A percentile compares a stretch with the other conserved stretches of the same genome.
Evolutionary conservation across 2,888 invertebrate species (phyloP).

Genomic region (Ormyrus nitidulus): DNA sequence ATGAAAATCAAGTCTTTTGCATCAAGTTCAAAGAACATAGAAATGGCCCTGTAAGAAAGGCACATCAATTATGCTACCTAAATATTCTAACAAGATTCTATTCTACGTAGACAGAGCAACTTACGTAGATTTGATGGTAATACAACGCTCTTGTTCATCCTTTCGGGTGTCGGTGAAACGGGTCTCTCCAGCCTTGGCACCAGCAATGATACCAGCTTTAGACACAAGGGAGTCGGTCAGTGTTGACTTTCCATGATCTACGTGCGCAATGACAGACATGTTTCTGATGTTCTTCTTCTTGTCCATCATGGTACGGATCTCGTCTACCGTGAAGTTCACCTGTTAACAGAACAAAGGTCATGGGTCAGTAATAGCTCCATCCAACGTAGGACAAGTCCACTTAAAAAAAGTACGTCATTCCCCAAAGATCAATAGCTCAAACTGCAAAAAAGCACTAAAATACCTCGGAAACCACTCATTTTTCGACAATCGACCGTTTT

Average conservation of each 20-base stretch:
- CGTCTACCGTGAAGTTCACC: conserved; percentile 99
- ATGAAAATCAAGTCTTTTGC: conserved; percentile 97
- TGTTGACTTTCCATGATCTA: conserved; percentile 99
- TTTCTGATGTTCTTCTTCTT: conserved; percentile 99
- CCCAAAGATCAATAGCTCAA: not conserved
- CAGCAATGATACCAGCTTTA: conserved; percentile 99
- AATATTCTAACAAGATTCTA: conserved; percentile 2
- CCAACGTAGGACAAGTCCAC: conserved; percentile 57
- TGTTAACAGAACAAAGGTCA: conserved; percentile 70
- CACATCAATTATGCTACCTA: not conserved
- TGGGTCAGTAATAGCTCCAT: too few relatives aligned
- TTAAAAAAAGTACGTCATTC: too few relatives aligned
- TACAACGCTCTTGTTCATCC: conserved; percentile 99
- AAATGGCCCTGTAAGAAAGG: conserved; percentile 88
- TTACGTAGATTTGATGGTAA: conserved; percentile 99
- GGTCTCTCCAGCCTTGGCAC: conserved; percentile 98
- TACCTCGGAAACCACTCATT: conserved; percentile 26
- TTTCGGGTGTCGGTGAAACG: conserved; percentile 99
- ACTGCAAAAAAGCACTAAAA: not conserved
- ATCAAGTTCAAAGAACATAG: conserved; percentile 98
- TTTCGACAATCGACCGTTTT: not conserved
- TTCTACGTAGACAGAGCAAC: conserved; percentile 71
- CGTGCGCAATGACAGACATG: conserved; percentile 99
- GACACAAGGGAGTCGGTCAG: conserved; percentile 99
- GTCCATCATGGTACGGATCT: conserved; percentile 99